These are phyloP conservation scores for Ailurus styani DNA, from an alignment of 2,113 vertebrate species.

Conservation along the genomic window DNA sequence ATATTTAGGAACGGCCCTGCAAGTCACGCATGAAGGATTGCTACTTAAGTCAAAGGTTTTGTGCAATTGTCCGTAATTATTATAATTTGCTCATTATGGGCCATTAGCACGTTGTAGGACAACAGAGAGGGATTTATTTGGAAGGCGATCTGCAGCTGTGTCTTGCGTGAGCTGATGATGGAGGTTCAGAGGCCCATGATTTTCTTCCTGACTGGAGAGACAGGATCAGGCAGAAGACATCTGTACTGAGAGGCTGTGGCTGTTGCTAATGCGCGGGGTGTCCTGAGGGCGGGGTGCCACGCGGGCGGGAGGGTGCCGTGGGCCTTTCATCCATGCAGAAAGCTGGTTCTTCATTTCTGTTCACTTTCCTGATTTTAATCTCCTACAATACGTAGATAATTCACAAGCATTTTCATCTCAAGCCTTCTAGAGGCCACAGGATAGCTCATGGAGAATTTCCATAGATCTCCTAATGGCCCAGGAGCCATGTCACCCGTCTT, in stretches of 20 bases:
- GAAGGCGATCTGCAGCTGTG: not conserved
- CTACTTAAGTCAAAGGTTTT: not conserved
- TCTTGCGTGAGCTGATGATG: not conserved
- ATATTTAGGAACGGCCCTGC: not conserved
- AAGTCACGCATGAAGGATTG: not conserved
- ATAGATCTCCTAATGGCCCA: not conserved
- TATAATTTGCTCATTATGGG: constrained; percentile 10
- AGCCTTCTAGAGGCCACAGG: not conserved
- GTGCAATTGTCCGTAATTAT: not conserved
- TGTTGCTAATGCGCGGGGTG: not conserved
- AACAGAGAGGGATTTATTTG: not conserved
- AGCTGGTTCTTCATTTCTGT: not conserved
- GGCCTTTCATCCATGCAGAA: not conserved
- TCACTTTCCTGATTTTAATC: not conserved
- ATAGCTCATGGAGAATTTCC: not conserved
- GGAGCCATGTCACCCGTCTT: not conserved
- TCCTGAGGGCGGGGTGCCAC: fast-evolving
- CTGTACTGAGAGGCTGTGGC: fast-evolving
- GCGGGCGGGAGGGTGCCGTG: fast-evolving
- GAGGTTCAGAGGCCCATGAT: not conserved
- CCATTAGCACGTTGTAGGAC: not conserved
- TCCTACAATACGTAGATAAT: not conserved
- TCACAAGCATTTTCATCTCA: not conserved
- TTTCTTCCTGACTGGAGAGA: not conserved
- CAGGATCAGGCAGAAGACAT: not conserved